phyloP scores from a whole-genome alignment of 2,797 vertebrate species.

The Sebastes aleutianus region DNA sequence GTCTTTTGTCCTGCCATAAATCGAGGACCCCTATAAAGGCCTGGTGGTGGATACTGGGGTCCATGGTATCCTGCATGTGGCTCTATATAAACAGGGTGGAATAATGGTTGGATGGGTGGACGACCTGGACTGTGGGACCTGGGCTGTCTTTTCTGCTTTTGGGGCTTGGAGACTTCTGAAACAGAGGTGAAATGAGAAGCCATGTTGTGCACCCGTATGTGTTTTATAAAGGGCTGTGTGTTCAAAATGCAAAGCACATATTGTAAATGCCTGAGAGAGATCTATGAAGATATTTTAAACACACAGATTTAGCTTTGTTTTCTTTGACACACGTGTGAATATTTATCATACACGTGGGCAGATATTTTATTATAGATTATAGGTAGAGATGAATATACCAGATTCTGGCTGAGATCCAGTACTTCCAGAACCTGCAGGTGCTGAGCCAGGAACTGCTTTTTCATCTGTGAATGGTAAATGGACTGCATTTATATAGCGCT shows the following conservation, averaged over 20 bases:
- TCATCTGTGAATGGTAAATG: conserved; percentile 7
- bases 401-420: neutral
- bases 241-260: neutral
- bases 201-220: neutral
- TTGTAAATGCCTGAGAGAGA: neutral
- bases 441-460: neutral
- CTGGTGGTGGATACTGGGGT: accelerated
- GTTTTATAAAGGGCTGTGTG: neutral
- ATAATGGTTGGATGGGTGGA: neutral
- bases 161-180: neutral
- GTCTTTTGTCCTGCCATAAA: neutral
- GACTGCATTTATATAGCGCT: neutral
- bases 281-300: neutral
- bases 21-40: neutral
- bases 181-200: neutral
- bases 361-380: neutral
- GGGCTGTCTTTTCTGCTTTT: neutral
- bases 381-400: conserved; percentile 13
- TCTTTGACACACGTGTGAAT: too few relatives aligned
- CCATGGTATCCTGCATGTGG: neutral
- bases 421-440: neutral
- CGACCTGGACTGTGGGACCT: conserved; percentile 18
- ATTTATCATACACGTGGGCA: neutral
- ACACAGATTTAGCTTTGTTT: neutral
- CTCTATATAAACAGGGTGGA: neutral